These are phyloP conservation scores for Palythoa grandis DNA, from an alignment of 92 coral and sea anemone genomes.

Conservation along the genomic window DNA sequence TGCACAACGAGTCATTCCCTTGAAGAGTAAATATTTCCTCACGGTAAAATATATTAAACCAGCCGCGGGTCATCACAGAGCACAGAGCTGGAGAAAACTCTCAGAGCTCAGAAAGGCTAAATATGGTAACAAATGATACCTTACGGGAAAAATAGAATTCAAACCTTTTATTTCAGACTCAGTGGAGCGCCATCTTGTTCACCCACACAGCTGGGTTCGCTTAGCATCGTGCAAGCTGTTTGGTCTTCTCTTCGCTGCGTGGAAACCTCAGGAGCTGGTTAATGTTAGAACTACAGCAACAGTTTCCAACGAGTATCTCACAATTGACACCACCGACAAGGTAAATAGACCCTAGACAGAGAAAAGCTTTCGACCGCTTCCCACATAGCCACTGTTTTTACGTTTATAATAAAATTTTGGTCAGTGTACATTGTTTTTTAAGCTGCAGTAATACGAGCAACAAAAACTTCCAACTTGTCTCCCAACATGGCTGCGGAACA, in stretches of 20 bases:
- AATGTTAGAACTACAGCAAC: constrained; percentile 1
- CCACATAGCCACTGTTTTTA: not conserved
- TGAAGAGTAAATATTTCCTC: too few relatives aligned
- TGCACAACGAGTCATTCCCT: too few relatives aligned
- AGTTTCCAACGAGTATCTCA: constrained; percentile 55
- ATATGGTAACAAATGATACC: too few relatives aligned
- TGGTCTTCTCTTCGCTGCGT: constrained; percentile 82
- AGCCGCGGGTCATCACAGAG: too few relatives aligned
- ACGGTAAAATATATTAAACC: too few relatives aligned
- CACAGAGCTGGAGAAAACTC: too few relatives aligned
- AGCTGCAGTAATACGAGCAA: too few relatives aligned
- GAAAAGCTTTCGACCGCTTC: too few relatives aligned
- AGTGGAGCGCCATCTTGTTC: constrained; percentile 73
- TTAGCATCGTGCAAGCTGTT: constrained; percentile 80
- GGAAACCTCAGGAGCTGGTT: constrained; percentile 81
- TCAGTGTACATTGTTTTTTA: not conserved
- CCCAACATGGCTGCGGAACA: too few relatives aligned
- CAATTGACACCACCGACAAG: constrained; percentile 61
- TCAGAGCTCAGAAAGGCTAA: too few relatives aligned
- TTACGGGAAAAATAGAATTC: too few relatives aligned
- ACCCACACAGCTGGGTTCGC: constrained; percentile 96
- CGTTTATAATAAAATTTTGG: not conserved
- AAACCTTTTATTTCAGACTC: constrained; percentile 58
- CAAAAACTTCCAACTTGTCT: too few relatives aligned
- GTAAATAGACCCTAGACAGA: constrained; percentile 41